Evolutionary conservation across 2,888 invertebrate genomes (phyloP).

Genomic region (Rhodophaea formosa): DNA sequence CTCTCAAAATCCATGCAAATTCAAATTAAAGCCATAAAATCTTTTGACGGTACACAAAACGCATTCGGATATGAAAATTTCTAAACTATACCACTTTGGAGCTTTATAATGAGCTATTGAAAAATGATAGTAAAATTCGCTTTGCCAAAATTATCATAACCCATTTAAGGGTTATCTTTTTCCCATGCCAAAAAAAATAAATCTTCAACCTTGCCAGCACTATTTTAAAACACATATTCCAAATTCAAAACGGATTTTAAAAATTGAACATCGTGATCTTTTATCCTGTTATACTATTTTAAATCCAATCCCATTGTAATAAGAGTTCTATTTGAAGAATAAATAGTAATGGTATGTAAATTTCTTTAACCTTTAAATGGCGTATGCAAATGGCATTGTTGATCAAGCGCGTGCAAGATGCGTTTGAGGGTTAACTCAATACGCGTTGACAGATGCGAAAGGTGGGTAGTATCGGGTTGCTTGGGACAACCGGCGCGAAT

Average conservation of each 20-base stretch:
- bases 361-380: slow-evolving; percentile 58
- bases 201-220: background rate
- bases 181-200: slow-evolving; percentile 14
- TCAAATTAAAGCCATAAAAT: slow-evolving; percentile 76
- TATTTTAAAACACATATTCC: slow-evolving; percentile 9
- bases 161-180: slow-evolving; percentile 61
- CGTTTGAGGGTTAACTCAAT: slow-evolving; percentile 62
- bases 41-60: slow-evolving; percentile 65
- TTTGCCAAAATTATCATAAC: slow-evolving; percentile 69
- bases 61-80: slow-evolving; percentile 45
- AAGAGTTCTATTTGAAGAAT: slow-evolving; percentile 4
- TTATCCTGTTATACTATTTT: background rate
- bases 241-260: background rate
- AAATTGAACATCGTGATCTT: background rate
- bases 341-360: slow-evolving; percentile 16
- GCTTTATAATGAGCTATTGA: slow-evolving; percentile 78
- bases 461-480: slow-evolving; percentile 58
- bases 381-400: slow-evolving; percentile 68
- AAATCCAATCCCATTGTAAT: background rate
- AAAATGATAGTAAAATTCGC: slow-evolving; percentile 78
- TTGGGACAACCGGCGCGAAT: slow-evolving; percentile 17
- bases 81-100: slow-evolving; percentile 61
- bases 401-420: slow-evolving; percentile 38
- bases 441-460: slow-evolving; percentile 74
- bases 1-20: slow-evolving; percentile 64